A percentile compares a stretch with the other conserved stretches of the same genome.
Conservation (phyloP, 2,888 invertebrate genomes). For the Ceramica pisi region DNA sequence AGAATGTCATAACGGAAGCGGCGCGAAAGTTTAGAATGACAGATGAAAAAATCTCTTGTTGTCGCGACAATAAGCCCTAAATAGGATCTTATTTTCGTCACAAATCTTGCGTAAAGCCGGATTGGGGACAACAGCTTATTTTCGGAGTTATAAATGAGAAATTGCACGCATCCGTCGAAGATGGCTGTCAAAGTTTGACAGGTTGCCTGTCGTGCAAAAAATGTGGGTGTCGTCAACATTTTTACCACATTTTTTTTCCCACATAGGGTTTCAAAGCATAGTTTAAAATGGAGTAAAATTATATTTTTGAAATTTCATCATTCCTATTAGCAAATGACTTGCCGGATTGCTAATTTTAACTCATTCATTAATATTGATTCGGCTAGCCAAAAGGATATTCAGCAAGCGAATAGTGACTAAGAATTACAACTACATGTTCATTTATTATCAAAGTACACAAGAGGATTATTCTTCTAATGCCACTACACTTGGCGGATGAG, state of each 20-base stretch:
- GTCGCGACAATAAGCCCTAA: slow-evolving; percentile 55
- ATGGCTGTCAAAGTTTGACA: slow-evolving; percentile 70
- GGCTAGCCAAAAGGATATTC: too few relatives aligned
- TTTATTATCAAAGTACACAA: not conserved
- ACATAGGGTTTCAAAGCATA: too few relatives aligned
- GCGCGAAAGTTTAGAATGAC: slow-evolving; percentile 62
- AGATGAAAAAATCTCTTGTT: slow-evolving; percentile 59
- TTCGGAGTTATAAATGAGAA: slow-evolving; percentile 68
- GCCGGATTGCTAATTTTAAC: too few relatives aligned
- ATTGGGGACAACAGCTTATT: slow-evolving; percentile 71
- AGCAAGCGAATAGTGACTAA: too few relatives aligned
- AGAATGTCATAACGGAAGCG: slow-evolving; percentile 63
- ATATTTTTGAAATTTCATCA: too few relatives aligned
- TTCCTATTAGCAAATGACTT: not conserved
- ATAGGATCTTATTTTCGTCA: slow-evolving; percentile 65
- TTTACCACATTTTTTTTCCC: slow-evolving; percentile 3
- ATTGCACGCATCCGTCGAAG: slow-evolving; percentile 73
- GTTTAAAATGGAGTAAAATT: too few relatives aligned
- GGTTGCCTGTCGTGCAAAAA: slow-evolving; percentile 68
- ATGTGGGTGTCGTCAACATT: slow-evolving; percentile 53
- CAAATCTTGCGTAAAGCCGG: slow-evolving; percentile 73
- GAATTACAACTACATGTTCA: too few relatives aligned
- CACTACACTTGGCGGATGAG: not conserved
- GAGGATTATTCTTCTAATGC: not conserved
- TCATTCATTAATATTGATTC: too few relatives aligned